These are phyloP conservation scores for Xenopus tropicalis DNA, from an alignment of 2,113 vertebrate species.

Conservation along the genomic window DNA sequence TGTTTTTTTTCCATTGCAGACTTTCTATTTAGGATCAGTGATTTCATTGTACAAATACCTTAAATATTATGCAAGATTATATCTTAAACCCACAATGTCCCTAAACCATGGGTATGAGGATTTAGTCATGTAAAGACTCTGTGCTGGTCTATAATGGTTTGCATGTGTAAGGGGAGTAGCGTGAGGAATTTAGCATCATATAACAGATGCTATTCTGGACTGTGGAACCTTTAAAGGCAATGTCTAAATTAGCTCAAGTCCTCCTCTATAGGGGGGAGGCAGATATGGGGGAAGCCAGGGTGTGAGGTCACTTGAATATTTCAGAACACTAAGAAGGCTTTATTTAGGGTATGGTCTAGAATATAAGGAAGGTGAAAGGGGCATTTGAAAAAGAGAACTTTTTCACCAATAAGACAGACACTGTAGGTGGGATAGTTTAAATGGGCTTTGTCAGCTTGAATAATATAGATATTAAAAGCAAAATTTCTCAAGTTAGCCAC, in stretches of 20 bases:
- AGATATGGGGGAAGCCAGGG: slow-evolving; percentile 20
- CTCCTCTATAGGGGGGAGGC: slow-evolving; percentile 46
- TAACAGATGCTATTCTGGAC: slow-evolving; percentile 80
- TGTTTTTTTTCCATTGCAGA: too few species aligned
- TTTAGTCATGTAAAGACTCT: slow-evolving; percentile 17
- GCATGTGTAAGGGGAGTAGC: slow-evolving; percentile 41
- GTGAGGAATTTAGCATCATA: slow-evolving; percentile 56
- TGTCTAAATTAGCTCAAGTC: slow-evolving; percentile 74
- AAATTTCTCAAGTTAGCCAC: too few species aligned
- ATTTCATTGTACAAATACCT: too few species aligned
- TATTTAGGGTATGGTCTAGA: slow-evolving; percentile 35
- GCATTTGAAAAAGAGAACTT: slow-evolving; percentile 6
- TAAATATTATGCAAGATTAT: not conserved
- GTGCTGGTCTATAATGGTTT: slow-evolving; percentile 43
- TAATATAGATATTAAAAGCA: too few species aligned
- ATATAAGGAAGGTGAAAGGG: slow-evolving; percentile 3
- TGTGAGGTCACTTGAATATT: slow-evolving; percentile 51
- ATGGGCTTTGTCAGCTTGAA: too few species aligned
- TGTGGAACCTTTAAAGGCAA: slow-evolving; percentile 74
- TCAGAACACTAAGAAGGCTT: slow-evolving; percentile 43
- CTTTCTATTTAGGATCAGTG: too few species aligned
- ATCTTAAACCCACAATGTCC: not conserved
- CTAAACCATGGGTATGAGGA: not conserved
- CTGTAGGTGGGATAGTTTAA: too few species aligned
- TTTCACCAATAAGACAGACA: too few species aligned